Conservation (phyloP, 2,797 vertebrate genomes). For the Lepus oiostolus region DNA sequence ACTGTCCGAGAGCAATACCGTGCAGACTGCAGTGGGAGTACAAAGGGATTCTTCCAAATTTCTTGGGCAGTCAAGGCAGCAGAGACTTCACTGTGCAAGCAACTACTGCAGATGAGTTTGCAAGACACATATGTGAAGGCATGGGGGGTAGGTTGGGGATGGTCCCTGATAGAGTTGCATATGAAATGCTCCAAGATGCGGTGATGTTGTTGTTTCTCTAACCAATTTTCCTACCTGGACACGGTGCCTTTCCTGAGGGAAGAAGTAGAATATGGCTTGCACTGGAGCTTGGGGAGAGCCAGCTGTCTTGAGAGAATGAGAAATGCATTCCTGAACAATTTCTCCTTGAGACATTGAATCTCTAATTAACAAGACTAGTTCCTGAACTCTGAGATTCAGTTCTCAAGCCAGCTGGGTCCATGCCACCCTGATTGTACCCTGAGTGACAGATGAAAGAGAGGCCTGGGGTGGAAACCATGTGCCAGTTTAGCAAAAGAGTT, state of each 20-base stretch:
- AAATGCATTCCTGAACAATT: neutral
- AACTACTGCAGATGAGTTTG: no score
- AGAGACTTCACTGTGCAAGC: neutral
- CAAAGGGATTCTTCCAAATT: neutral
- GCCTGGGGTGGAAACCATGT: neutral
- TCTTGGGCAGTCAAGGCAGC: neutral
- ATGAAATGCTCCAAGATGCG: neutral
- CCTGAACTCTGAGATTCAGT: neutral
- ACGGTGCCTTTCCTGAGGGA: neutral
- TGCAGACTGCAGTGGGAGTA: neutral
- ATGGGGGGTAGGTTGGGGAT: neutral
- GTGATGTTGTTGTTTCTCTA: neutral
- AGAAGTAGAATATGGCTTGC: neutral
- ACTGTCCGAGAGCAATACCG: neutral
- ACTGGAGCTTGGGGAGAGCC: neutral
- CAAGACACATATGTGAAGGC: neutral
- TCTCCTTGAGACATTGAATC: neutral
- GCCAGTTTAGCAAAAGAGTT: neutral
- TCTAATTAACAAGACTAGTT: neutral
- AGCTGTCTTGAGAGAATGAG: neutral
- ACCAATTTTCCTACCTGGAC: neutral
- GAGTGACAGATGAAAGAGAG: conserved; percentile 54
- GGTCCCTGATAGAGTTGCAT: neutral
- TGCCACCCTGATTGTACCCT: neutral
- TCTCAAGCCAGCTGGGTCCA: neutral